Evolutionary conservation across 1,140 invertebrate genomes (phyloP), one percentile per base, ranked within the genome.

Genomic region (Papilio polytes): DNA sequence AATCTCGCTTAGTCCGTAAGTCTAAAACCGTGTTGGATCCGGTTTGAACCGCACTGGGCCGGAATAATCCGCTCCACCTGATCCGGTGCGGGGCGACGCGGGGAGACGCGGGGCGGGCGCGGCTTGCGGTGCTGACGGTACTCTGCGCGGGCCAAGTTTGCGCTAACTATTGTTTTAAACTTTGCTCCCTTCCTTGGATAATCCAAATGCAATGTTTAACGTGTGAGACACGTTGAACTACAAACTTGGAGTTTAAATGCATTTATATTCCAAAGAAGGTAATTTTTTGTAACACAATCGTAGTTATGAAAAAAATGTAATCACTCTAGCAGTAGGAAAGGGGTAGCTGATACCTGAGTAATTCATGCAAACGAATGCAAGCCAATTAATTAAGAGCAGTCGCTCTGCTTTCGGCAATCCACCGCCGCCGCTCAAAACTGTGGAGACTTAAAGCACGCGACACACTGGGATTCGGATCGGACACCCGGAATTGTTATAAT

Each of bases 331-430:
- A 1, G 18, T 56, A 56, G 18, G 18, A 56, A 78, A 85, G 80
- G 86, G 85, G 85, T 77, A 79, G 53, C 53, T 81, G 80, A 88
- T 91, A 92, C 91, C 91, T 93, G 91, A 84, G 85, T 94, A 94
- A 94, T 94, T 94, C 91, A 94, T 94, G 92, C 92, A 92, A 94
- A 93, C 90, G 91, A 94, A 94, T 94, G 90, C 92, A 94, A 94
- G 92, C 92, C 92, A 94, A 94, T 94, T 94, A 93, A 92, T 93
- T 92, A 92, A 87, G 90, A 90, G 88, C 84, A 88, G 87, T 91
- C 88, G 73, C 88, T 89, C 85, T 90, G 85, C 89, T 89, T 86
- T 88, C 89, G 80, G 87, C 91, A 92, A 92, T 94, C 90, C 92
- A 89, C 91, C 87, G 89, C 84, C 85, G 88, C 86, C 85, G 87